phyloP scores from a whole-genome alignment of 2,888 invertebrate genomes.

The Thelaira solivaga region DNA sequence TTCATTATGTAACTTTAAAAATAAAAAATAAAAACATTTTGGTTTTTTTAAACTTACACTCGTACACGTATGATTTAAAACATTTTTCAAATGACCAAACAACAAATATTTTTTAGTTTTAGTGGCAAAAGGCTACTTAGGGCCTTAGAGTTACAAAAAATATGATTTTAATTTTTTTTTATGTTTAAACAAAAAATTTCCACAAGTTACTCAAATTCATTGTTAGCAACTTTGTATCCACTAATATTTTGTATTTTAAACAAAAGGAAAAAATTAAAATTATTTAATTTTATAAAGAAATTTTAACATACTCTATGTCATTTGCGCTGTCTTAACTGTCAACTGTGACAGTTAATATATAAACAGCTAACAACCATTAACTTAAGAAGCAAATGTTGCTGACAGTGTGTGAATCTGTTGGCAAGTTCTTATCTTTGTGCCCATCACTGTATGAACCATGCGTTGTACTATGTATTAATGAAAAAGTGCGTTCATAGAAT shows the following conservation, averaged over 20 bases:
- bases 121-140: no score
- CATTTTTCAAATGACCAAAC: no score
- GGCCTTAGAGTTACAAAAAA: no score
- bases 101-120: no score
- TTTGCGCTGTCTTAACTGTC: constrained; percentile 44
- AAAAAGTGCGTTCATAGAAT: constrained; percentile 31
- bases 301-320: constrained; percentile 18
- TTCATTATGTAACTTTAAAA: constrained; percentile 39
- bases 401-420: constrained; percentile 13
- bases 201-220: no score
- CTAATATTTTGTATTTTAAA: no score
- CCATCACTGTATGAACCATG: constrained; percentile 47
- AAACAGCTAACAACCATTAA: constrained; percentile 15
- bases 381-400: background rate
- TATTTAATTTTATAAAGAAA: no score
- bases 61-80: no score
- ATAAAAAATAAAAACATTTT: background rate
- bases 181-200: no score
- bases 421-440: constrained; percentile 21
- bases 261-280: background rate
- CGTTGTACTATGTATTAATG: background rate
- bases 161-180: no score
- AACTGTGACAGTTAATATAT: constrained; percentile 38
- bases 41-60: background rate
- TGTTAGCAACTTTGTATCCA: no score